Base-by-base conservation (phyloP, 2,113 vertebrate genomes). In the Struthio camelus region DNA sequence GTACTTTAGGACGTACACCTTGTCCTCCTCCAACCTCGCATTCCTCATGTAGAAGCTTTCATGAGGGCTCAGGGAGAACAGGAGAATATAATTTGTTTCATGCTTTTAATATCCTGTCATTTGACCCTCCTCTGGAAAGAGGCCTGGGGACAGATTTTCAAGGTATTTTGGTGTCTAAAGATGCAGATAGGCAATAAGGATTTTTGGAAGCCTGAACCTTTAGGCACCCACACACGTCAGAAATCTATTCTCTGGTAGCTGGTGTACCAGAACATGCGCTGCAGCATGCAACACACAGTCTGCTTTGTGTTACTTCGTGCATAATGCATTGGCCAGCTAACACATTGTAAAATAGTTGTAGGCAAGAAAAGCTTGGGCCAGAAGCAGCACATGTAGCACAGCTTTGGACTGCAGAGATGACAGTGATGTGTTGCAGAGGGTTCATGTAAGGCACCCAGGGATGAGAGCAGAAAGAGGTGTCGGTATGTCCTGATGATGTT, bases 401-500 rank as follows among this genome's bases (percentile, higher is more conserved):
- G 80, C 77, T 34, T 3, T 4, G 53, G 50, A 6, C 5, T 2
- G 23, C 48, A 8, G 54, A 78, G n/a, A 8, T 16, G 75, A 2
- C 66, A 53, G 70, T 14, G 54, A 19, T 10, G 34, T 28, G 30
- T 36, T 71, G 91, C 73, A 46, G 65, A 92, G 80, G 56, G 91
- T 73, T 92, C 86, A 61, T 1, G 2, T 11, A 6, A 80, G 64
- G 75, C 70, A 59, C 78, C 88, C 4, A 28, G 72, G 79, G 32
- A 6, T 7, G n/a, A 32, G 75, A 83, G 82, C 67, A 61, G 81
- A 3, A 28, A 8, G 93, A 46, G 11, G 4, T 76, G 66, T 11
- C 72, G 92, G 78, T 73, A 73, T 76, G 92, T 51, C 80, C 80
- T 64, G 89, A 77, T 94, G 93, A 9, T 73, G 64, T 28, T 48